Conservation (phyloP, 2,113 vertebrate species). For the Cochlearius cochlearius region DNA sequence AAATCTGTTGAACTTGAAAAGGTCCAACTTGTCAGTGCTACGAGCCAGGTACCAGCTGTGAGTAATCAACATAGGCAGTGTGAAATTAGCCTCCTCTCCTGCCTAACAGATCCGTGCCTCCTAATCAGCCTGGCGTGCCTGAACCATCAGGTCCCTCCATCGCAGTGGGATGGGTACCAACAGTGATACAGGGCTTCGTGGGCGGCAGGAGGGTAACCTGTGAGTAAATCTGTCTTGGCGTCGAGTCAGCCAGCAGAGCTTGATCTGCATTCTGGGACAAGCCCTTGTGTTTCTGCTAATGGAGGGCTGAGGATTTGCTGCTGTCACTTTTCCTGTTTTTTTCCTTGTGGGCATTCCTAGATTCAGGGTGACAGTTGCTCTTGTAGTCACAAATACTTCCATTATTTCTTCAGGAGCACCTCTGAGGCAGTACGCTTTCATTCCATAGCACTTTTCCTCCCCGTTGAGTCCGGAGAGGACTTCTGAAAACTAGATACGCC, state of each 20-base stretch:
- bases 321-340: neutral
- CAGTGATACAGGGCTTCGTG: neutral
- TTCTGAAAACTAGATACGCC: neutral
- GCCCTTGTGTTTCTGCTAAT: neutral
- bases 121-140: neutral
- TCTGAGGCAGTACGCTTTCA: neutral
- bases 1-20: neutral
- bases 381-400: neutral
- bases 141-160: neutral
- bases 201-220: neutral
- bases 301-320: neutral
- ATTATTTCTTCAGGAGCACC: neutral
- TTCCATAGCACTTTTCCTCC: neutral
- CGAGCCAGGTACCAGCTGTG: neutral
- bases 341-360: neutral
- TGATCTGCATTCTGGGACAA: neutral
- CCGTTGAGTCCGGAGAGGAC: neutral
- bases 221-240: neutral
- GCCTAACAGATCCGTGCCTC: neutral
- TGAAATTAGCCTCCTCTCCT: neutral
- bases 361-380: neutral
- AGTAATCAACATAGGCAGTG: neutral
- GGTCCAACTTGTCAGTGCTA: neutral
- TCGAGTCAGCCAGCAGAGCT: neutral
- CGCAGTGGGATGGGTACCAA: neutral